phyloP scores from a whole-genome alignment of 2,888 invertebrate genomes.

The Harmothoe impar region DNA sequence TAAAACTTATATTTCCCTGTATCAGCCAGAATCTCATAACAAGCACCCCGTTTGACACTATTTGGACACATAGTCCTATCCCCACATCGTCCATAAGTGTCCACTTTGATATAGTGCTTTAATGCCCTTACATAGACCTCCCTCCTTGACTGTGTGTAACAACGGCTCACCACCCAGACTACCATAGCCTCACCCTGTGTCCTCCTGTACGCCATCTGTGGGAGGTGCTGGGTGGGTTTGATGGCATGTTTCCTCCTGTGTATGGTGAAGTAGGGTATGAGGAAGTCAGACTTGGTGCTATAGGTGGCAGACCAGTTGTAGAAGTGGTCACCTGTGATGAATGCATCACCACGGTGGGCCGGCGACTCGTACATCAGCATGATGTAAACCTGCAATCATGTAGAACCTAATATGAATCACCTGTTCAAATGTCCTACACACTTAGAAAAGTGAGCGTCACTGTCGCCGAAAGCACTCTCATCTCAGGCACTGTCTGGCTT shows the following conservation, averaged over 20 bases:
- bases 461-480: too few species aligned
- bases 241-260: too few species aligned
- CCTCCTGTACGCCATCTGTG: neutral
- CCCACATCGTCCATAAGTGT: neutral
- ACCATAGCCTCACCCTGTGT: neutral
- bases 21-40: neutral
- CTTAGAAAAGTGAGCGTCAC: too few species aligned
- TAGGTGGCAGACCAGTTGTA: slow-evolving; percentile 22
- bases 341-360: neutral
- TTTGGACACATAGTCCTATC: neutral
- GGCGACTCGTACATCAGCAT: neutral
- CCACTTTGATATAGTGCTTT: neutral
- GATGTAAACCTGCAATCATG: neutral
- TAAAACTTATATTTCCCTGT: slow-evolving; percentile 17
- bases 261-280: neutral
- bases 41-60: neutral
- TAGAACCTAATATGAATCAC: too few species aligned
- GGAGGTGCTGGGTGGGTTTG: too few species aligned
- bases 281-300: neutral
- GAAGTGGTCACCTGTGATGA: neutral
- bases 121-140: neutral
- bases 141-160: neutral
- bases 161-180: neutral
- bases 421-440: too few species aligned
- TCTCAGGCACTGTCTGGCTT: too few species aligned